Evolutionary conservation across 1,140 invertebrate species (phyloP), one percentile per base, ranked within the genome.

Genomic region (Helicoverpa zea): DNA sequence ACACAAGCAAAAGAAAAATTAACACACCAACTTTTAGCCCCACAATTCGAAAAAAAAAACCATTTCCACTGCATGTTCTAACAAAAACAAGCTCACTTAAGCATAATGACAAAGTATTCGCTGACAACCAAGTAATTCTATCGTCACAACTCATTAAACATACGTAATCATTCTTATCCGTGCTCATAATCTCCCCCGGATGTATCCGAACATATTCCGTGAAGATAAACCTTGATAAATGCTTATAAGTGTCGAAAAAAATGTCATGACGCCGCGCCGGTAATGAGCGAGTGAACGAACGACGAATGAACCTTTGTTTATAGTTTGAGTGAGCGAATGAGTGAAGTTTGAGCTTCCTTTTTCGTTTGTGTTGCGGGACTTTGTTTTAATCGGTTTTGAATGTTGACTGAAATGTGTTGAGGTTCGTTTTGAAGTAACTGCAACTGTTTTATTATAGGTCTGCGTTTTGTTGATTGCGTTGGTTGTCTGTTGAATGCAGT

Each of bases 161-260:
- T 14, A 52, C 75, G 49, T 77, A 77, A 77, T 77, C 61, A 77
- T 77, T 77, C 49, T 77, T 77, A 77, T 66, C 75, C 61, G 18
- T 11, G 23, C 35, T 14, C 14, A 56, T 78, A 79, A 78, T 81
- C 81, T 56, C 13, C 56, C 18, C 73, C 63, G 80, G 80, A 81
- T 81, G 75, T 78, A 54, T 73, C 49, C 52, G 43, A 63, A 63
- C 58, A 79, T 73, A 58, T 52, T 68, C 68, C 68, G 12, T 68
- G 10, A 64, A 79, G 81, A 81, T 81, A 81, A 74, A 76, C 18
- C 51, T 64, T 81, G 81, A 81, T 81, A 81, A 81, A 81, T 81
- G 76, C 68, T 77, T 78, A 74, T 72, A 78, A 77, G 75, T 81
- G 80, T 73, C 77, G 81, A 81, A 81, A 81, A 72, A 81, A 81